Evolutionary conservation across 2,888 invertebrate species (phyloP), one percentile per base, ranked within the genome.

Genomic region (Temnothorax rugatulus): DNA sequence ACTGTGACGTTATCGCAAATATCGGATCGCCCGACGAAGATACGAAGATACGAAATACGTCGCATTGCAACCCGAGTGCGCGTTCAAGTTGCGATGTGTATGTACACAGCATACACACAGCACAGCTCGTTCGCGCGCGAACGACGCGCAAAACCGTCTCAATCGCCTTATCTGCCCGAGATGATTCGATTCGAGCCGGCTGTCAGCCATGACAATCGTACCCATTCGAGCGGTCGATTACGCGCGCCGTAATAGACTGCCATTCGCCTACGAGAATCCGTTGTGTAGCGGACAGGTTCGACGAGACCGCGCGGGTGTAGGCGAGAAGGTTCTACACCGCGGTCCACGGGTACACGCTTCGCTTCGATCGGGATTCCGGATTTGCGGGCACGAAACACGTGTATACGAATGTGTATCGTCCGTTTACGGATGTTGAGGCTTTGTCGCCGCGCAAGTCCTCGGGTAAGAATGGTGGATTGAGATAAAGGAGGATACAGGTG

Each of bases 191-290:
- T 82, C 88, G 86, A 88, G 85, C 84, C 84, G 88, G 83, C 83
- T 85, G 88, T 88, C 88, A 85, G 82, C 83, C 63, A 69, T 82
- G 71, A 66, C 68, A 87, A 88, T 83, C 83, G 79, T 44, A 59
- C 71, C 68, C 47, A 68, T 75, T 84, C 88, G 85, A 87, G 82
- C 84, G 88, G 76, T 82, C 87, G 89, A 89, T 89, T 87, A 89
- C 89, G 86, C 87, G 76, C 69, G 71, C 61, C 25, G 87, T 89
- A 89, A 89, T 85, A 88, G 87, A 88, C 82, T 83, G 89, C 85
- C 89, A 54, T 81, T 81, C 64, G 61, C 63, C 81, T 83, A 87
- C 69, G 82, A 83, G 86, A 75, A 85, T 85, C 88, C 83, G 84
- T 87, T 83, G 88, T 88, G 84, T 85, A 85, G 73, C 82, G 41